A percentile compares a stretch with the other conserved stretches of the same genome.
Conservation (phyloP, 2,888 invertebrate genomes). For the Andrena haemorrhoa region DNA sequence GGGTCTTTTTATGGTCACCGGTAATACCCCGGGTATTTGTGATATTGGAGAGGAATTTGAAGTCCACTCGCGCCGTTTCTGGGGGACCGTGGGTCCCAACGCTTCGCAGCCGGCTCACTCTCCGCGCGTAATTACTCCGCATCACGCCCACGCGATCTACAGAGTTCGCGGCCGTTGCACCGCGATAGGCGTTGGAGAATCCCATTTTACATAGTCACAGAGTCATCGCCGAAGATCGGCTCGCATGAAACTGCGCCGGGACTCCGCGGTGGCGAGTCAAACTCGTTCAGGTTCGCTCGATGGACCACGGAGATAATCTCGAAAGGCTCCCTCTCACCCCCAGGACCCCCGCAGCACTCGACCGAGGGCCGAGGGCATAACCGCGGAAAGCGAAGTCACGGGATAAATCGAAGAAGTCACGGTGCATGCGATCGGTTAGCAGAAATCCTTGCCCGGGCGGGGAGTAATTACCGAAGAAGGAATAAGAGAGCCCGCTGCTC, state of each 20-base stretch:
- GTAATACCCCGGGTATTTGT: conserved; percentile 29
- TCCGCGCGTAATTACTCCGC: too few relatives aligned
- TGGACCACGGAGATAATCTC: conserved; percentile 32
- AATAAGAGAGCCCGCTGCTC: conserved; percentile 44
- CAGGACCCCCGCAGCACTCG: conserved; percentile 29
- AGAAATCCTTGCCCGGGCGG: conserved; percentile 39
- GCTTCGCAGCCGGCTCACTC: too few relatives aligned
- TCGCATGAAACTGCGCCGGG: background rate
- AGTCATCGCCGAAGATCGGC: background rate
- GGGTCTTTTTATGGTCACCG: conserved; percentile 35
- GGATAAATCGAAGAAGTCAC: conserved; percentile 47
- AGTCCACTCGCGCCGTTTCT: conserved; percentile 13
- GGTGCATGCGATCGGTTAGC: conserved; percentile 40
- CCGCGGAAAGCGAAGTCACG: conserved; percentile 34
- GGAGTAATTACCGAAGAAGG: conserved; percentile 50
- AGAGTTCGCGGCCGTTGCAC: too few relatives aligned
- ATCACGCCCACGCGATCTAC: too few relatives aligned
- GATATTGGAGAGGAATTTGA: conserved; percentile 43
- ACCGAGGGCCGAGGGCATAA: conserved; percentile 8
- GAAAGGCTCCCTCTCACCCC: background rate
- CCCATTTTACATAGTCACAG: background rate
- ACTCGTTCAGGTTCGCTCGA: conserved; percentile 21
- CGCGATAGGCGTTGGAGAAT: background rate
- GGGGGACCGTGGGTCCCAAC: background rate
- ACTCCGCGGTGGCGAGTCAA: conserved; percentile 2